These are phyloP conservation scores for Hypomecis punctinalis DNA, from an alignment of 2,888 invertebrate species.

Conservation along the genomic window DNA sequence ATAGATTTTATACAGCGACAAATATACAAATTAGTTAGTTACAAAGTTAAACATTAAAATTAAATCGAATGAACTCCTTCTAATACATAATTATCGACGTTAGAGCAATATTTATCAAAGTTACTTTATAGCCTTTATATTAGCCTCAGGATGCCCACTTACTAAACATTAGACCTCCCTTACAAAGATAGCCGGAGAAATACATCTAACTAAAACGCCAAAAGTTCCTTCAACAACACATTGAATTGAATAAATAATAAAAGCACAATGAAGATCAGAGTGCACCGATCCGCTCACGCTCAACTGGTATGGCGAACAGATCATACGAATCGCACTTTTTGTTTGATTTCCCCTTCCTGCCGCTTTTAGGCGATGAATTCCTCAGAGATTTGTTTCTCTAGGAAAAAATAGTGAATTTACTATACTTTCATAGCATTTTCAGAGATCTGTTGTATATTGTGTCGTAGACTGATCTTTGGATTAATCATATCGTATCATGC, in stretches of 20 bases:
- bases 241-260: slow-evolving; percentile 16
- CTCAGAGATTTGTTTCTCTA: not conserved
- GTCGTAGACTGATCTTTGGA: no score
- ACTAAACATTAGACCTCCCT: no score
- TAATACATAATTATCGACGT: no score
- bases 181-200: not conserved
- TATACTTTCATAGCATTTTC: not conserved
- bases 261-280: not conserved
- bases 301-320: not conserved
- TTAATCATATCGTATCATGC: no score
- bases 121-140: no score
- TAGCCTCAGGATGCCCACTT: no score
- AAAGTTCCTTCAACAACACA: not conserved
- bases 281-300: slow-evolving; percentile 11
- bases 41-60: no score
- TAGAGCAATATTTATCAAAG: no score
- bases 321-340: slow-evolving; percentile 12
- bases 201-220: not conserved
- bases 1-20: no score
- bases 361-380: slow-evolving; percentile 21
- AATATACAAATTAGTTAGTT: no score
- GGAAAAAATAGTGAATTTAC: not conserved
- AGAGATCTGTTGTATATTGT: not conserved
- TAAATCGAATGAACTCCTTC: no score
- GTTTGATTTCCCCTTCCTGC: not conserved